Conservation (phyloP, 2,888 invertebrate genomes). For the Cataglyphis altisquamis region DNA sequence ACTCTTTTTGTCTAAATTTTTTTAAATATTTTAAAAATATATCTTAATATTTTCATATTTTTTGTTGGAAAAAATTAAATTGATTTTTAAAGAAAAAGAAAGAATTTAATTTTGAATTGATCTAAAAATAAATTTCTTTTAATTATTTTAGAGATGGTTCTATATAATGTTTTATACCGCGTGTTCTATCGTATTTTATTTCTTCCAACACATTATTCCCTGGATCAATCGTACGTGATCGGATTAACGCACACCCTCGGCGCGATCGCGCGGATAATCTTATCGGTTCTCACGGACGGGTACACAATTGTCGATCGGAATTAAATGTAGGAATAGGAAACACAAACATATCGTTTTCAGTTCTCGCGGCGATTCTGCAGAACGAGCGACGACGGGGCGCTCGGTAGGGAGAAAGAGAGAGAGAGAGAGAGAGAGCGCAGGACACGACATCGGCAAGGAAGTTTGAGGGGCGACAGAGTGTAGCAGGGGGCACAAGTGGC, state of each 20-base stretch:
- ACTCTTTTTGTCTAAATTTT: neutral
- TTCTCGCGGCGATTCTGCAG: constrained; percentile 47
- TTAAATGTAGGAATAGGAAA: constrained; percentile 69
- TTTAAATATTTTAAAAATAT: neutral
- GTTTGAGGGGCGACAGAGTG: constrained; percentile 55
- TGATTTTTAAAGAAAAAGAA: neutral
- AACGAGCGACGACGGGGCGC: neutral
- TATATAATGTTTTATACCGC: neutral
- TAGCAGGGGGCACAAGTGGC: constrained; percentile 78
- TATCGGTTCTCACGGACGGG: constrained; percentile 54
- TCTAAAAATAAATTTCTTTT: neutral
- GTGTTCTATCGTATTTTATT: neutral
- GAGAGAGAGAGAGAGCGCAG: constrained; percentile 29
- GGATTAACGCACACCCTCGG: constrained; percentile 26
- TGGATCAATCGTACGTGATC: constrained; percentile 8
- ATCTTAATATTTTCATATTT: neutral
- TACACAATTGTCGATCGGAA: constrained; percentile 69
- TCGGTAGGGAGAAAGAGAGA: constrained; percentile 32
- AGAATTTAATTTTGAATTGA: neutral
- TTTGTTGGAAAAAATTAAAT: neutral
- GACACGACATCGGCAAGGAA: constrained; percentile 28
- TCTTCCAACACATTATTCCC: constrained; percentile 1
- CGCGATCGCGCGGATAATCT: constrained; percentile 34
- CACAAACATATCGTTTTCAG: constrained; percentile 79
- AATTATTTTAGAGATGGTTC: neutral